phyloP scores from a whole-genome alignment of 2,888 invertebrate species.

The Hermodice carunculata region DNA sequence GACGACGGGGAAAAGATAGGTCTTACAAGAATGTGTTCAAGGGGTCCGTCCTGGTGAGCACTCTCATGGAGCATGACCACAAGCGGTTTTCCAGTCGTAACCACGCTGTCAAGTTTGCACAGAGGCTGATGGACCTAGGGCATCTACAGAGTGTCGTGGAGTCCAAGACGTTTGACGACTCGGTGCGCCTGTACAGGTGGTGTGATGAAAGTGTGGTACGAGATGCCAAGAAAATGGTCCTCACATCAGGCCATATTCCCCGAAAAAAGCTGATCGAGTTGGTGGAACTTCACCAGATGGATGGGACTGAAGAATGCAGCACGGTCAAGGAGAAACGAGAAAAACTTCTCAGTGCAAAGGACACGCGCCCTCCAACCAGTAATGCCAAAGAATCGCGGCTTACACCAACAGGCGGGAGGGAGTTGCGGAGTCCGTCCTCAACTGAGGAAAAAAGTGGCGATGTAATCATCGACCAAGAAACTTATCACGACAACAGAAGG shows the following conservation, averaged over 20 bases:
- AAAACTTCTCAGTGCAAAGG: not conserved
- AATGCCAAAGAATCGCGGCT: too few relatives aligned
- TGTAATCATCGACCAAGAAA: too few relatives aligned
- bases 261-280: slow-evolving; percentile 26
- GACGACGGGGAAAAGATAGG: slow-evolving; percentile 5
- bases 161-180: slow-evolving; percentile 58
- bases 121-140: slow-evolving; percentile 57
- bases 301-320: not conserved
- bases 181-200: slow-evolving; percentile 49
- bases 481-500: too few relatives aligned
- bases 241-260: slow-evolving; percentile 27
- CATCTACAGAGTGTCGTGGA: slow-evolving; percentile 57
- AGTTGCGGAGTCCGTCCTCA: too few relatives aligned
- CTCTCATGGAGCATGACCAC: slow-evolving; percentile 55
- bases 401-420: too few relatives aligned
- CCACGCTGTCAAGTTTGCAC: slow-evolving; percentile 54
- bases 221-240: slow-evolving; percentile 21
- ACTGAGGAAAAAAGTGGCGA: too few relatives aligned
- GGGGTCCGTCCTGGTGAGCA: slow-evolving; percentile 61
- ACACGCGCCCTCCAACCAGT: not conserved
- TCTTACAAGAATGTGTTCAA: slow-evolving; percentile 51
- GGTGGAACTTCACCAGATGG: slow-evolving; percentile 20
- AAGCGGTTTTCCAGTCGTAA: slow-evolving; percentile 52
- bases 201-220: slow-evolving; percentile 28
- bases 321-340: not conserved